Percentiles rank a stretch among this genome's conserved stretches.
Evolutionary conservation across 2,888 invertebrate genomes (phyloP).

Genomic region (Drosophila mulleri): DNA sequence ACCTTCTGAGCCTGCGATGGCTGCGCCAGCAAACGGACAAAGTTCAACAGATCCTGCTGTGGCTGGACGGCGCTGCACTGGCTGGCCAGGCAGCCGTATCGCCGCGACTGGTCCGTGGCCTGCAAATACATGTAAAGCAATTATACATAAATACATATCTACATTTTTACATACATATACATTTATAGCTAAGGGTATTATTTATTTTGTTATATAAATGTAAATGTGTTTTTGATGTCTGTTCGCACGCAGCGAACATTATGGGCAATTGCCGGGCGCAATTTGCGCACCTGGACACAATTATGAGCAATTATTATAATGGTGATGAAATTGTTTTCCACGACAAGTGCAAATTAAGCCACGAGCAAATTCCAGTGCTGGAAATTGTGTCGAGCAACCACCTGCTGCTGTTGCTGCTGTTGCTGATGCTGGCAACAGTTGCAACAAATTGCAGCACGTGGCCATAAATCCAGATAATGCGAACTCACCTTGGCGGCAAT

Average conservation of each 20-base stretch:
- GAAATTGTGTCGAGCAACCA: conserved; percentile 40
- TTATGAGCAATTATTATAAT: conserved; percentile 74
- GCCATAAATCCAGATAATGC: conserved; percentile 60
- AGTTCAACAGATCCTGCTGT: conserved; percentile 87
- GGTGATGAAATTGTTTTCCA: conserved; percentile 44
- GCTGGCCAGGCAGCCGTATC: conserved; percentile 92
- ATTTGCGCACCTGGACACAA: conserved; percentile 56
- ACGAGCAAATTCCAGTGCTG: conserved; percentile 15
- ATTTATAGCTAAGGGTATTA: not conserved
- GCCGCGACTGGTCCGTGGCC: conserved; percentile 92
- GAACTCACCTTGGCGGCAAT: conserved; percentile 92
- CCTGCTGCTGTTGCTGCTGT: conserved; percentile 29
- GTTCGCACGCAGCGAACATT: conserved; percentile 51
- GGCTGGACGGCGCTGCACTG: conserved; percentile 91
- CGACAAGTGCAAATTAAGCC: conserved; percentile 38
- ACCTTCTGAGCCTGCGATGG: conserved; percentile 85
- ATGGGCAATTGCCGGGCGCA: conserved; percentile 65
- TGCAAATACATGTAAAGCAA: conserved; percentile 15
- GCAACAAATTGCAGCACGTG: conserved; percentile 60
- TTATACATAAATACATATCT: not conserved
- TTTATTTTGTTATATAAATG: conserved; percentile 13
- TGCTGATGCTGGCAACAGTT: conserved; percentile 15
- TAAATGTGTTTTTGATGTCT: conserved; percentile 51
- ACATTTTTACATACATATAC: not conserved
- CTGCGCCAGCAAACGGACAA: conserved; percentile 90